Evolutionary conservation across 2,888 invertebrate species (phyloP).

Genomic region (Chymomyza amoena): DNA sequence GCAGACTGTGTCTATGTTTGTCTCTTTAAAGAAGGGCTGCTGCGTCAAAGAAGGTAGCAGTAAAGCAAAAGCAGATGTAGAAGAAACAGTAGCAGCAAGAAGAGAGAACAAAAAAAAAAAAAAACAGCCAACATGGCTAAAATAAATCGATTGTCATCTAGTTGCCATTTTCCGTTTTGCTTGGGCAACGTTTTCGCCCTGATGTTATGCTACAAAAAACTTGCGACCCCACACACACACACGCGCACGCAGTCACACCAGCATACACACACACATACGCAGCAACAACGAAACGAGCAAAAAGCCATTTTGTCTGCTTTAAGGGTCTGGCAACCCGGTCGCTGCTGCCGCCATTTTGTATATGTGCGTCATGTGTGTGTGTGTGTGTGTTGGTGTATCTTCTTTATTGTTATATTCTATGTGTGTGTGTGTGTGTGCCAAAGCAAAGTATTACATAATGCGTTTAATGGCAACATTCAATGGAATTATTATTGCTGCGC

Average conservation of each 20-base stretch:
- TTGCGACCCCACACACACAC: slow-evolving; percentile 1
- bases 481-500: slow-evolving; percentile 11
- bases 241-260: background rate
- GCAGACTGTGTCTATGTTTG: background rate
- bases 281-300: background rate
- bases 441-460: slow-evolving; percentile 8
- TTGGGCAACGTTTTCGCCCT: slow-evolving; percentile 4
- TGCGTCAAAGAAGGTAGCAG: background rate
- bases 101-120: background rate
- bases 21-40: background rate
- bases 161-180: slow-evolving; percentile 11
- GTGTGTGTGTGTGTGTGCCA: background rate
- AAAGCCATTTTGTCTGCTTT: slow-evolving; percentile 8
- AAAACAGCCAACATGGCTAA: slow-evolving; percentile 4
- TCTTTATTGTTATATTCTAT: background rate
- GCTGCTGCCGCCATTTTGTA: background rate
- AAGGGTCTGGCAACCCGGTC: background rate
- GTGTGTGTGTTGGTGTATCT: background rate
- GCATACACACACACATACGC: background rate
- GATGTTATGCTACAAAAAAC: slow-evolving; percentile 2
- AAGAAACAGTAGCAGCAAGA: background rate
- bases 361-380: background rate
- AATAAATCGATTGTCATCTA: slow-evolving; percentile 13
- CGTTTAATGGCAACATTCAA: slow-evolving; percentile 13
- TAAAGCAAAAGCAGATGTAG: background rate